These are phyloP conservation scores for Leptosomus discolor DNA, from an alignment of 2,113 vertebrate species.

Conservation along the genomic window DNA sequence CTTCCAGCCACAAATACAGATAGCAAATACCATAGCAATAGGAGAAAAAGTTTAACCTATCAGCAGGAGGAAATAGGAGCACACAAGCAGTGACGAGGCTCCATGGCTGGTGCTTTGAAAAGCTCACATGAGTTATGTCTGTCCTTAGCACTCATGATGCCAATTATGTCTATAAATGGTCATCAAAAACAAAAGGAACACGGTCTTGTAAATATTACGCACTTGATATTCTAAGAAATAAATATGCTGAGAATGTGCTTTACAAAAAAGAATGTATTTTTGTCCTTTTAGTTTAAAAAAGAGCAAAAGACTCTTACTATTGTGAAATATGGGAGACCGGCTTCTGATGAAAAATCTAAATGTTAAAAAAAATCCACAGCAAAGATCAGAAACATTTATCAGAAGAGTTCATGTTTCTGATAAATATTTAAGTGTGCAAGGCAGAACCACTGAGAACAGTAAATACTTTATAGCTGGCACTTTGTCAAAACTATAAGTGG, in stretches of 20 bases:
- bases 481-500: conserved; percentile 92
- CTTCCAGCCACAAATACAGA: neutral
- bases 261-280: neutral
- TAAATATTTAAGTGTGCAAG: conserved; percentile 83
- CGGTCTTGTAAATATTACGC: neutral
- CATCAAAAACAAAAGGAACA: neutral
- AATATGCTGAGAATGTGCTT: neutral
- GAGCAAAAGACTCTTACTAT: neutral
- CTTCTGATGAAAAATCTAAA: conserved; percentile 66
- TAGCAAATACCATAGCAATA: neutral
- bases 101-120: neutral
- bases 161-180: neutral
- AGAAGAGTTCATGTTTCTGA: conserved; percentile 81
- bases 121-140: neutral
- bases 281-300: neutral
- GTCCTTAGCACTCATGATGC: neutral
- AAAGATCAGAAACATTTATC: conserved; percentile 78
- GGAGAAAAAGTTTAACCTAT: neutral
- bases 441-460: conserved; percentile 82
- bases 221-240: neutral
- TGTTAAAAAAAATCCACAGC: conserved; percentile 42
- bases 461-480: conserved; percentile 92
- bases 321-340: conserved; percentile 38
- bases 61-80: neutral
- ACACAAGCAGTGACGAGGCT: neutral